Base-by-base conservation (phyloP, 2,888 invertebrate genomes). In the Athalia circularis region DNA sequence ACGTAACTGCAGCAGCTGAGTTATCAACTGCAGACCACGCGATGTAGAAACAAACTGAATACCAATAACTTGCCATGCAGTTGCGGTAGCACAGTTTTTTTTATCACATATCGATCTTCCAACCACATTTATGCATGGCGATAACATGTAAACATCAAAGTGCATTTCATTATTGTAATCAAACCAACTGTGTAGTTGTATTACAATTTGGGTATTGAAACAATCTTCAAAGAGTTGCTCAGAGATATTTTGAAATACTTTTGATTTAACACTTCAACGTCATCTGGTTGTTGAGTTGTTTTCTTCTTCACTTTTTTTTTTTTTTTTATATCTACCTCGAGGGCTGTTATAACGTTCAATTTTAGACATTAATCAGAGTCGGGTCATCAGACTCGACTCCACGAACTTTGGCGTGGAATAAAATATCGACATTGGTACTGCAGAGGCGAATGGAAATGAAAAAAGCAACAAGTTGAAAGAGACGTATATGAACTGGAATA, bases 331-430 rank as follows among this genome's bases (percentile, higher is more conserved):
- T 4, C 9, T 11, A 43, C 64, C 29, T 64, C 64, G 64, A 64
- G 64, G 64, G 64, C 64, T 64, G 43, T 64, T 29, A 29, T 29
- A 29, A 29, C 29, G 29, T 29, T 64, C 64, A 64, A 64, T 64
- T 64, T 64, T 3, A 64, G 64, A 64, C 29, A 11, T 43, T 64
- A 29, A 64, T 9, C 29, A 29, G 43, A 29, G 5, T 59, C 5
- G 5, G 59, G 59, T 13, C 29, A 29, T 7, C 8, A 11, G 59
- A 7, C 5, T 7, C 5, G 59, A 64, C 3, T 43, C 7, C 11
- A 29, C 6, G 64, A 43, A 64, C 6, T 64, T 64, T 43, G 9
- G n/a, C 7, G 9, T 29, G 15, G 7, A 29, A 43, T 7, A 29
- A 62, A 62, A 62, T 5, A 15, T 9, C 29, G 8, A 43, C 64